Evolutionary conservation across 2,113 vertebrate genomes (phyloP), one percentile per base, ranked within the genome.

Genomic region (Pteruthius melanotis): DNA sequence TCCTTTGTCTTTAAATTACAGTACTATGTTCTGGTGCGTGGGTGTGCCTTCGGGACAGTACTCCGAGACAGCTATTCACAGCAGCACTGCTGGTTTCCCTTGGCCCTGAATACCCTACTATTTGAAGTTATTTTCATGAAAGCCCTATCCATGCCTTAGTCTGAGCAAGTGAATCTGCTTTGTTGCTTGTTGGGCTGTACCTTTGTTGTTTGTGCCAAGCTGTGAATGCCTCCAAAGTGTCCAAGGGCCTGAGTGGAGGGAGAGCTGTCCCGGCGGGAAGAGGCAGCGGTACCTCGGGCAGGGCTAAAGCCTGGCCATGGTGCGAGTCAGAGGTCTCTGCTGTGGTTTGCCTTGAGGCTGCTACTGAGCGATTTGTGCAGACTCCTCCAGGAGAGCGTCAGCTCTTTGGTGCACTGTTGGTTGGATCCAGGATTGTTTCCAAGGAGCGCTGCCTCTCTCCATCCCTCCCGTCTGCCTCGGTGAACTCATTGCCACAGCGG

Each of bases 51-150:
- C 0, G 6, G 87, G 63, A 45, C 8, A n/a, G 82, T 15, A 27
- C 90, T 75, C 24, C 2, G 11, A 56, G 70, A 49, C 26, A 66
- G 63, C 92, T 57, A 50, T 57, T 71, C 61, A 30, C 42, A 88
- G 80, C 71, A 50, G 42, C 2, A 5, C 61, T 83, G 60, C 37
- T 86, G 91, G 86, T 92, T 94, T 94, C 47, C 59, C 44, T 83
- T 96, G 94, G 96, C 94, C 64, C 33, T 14, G 42, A 70, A 26
- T n/a, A 90, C 71, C 63, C 75, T 76, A 23, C 47, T 81, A 74
- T 93, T 96, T 78, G 31, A 65, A 91, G 81, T 81, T 75, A 70
- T 89, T 96, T 95, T 92, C 74, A 89, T 26, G 21, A 83, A 40
- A 89, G 50, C 28, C 27, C 27, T 94, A 87, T 66, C 83, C 75